These are phyloP conservation scores for Acanthopagrus latus DNA, from an alignment of 2,797 vertebrate genomes.

Conservation along the genomic window DNA sequence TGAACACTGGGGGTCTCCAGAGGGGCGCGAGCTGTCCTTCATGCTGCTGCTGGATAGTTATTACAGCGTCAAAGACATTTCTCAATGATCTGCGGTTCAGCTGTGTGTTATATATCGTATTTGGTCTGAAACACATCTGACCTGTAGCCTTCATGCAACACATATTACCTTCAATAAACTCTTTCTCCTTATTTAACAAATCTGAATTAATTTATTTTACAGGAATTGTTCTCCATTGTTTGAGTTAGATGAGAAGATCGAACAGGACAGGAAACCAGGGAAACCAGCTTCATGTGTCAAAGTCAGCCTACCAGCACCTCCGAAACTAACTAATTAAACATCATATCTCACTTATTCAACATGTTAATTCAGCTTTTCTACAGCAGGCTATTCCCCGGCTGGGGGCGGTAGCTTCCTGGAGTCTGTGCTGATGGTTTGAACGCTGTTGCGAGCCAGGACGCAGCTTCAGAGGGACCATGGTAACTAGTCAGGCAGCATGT, in stretches of 20 bases:
- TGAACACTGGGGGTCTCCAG: constrained; percentile 16
- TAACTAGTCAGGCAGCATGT: no score
- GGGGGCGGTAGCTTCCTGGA: not conserved
- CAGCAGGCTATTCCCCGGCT: not conserved
- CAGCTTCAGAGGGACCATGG: not conserved
- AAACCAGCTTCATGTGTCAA: not conserved
- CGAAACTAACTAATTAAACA: not conserved
- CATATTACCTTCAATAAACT: not conserved
- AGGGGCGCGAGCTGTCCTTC: not conserved
- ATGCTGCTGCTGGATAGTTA: constrained; percentile 19
- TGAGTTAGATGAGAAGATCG: not conserved
- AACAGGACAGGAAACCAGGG: not conserved
- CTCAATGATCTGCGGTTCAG: constrained; percentile 5
- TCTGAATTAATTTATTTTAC: not conserved
- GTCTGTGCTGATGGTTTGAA: not conserved
- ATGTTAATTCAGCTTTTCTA: not conserved
- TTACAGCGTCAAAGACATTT: constrained; percentile 12
- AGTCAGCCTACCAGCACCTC: not conserved
- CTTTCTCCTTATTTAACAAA: not conserved
- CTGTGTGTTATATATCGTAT: not conserved
- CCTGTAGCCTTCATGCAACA: not conserved
- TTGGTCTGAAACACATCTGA: not conserved
- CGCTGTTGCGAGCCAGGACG: not conserved
- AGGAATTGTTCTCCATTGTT: not conserved
- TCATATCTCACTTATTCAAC: not conserved